Evolutionary conservation across 2,888 invertebrate species (phyloP).

Genomic region (Bruchidius siliquastri): DNA sequence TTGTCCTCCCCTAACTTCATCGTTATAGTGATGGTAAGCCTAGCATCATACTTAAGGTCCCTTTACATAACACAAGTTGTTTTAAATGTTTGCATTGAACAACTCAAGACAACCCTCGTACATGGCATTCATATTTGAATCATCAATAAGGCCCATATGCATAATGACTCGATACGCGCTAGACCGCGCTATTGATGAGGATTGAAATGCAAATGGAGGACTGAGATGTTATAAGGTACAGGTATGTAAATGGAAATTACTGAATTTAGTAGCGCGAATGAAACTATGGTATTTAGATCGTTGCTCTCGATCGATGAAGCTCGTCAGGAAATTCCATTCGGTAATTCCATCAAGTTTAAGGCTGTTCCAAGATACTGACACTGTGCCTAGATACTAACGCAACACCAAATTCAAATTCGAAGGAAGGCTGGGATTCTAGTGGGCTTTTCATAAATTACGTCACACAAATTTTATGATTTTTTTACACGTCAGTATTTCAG

Average conservation of each 20-base stretch:
- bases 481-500: no score
- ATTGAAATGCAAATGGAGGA: slow-evolving; percentile 31
- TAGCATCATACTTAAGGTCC: no score
- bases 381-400: no score
- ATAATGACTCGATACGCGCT: background rate
- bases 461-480: no score
- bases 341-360: background rate
- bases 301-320: background rate
- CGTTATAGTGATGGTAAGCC: no score
- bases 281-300: background rate
- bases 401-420: no score
- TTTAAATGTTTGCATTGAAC: no score
- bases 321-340: background rate
- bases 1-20: no score
- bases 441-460: no score
- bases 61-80: no score
- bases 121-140: background rate
- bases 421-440: no score
- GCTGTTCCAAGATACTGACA: no score
- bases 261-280: background rate
- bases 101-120: background rate
- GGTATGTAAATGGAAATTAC: background rate
- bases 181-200: slow-evolving; percentile 17
- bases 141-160: background rate
- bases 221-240: background rate